Evolutionary conservation across 1,140 invertebrate species (phyloP).

Genomic region (Watersipora subatra): DNA sequence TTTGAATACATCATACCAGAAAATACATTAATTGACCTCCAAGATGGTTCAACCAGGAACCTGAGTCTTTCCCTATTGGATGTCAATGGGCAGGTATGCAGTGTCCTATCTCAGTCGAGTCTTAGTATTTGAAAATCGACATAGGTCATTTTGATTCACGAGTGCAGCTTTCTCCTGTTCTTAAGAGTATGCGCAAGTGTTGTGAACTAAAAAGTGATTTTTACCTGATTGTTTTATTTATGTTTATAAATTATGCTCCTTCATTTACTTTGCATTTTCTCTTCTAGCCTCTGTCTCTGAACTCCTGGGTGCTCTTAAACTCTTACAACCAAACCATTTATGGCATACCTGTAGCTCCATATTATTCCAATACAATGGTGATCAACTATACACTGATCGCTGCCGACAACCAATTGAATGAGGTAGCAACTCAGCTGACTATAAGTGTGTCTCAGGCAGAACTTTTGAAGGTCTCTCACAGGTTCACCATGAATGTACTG

Average conservation of each 20-base stretch:
- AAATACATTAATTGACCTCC: constrained; percentile 64
- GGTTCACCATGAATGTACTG: background rate
- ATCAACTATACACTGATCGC: constrained; percentile 10
- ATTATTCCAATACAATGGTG: background rate
- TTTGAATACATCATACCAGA: constrained; percentile 50
- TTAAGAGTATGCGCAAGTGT: no score
- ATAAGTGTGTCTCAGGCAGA: background rate
- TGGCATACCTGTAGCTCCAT: constrained; percentile 29
- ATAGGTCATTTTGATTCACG: no score
- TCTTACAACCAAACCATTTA: constrained; percentile 59
- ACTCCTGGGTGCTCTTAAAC: constrained; percentile 75
- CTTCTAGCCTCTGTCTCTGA: constrained; percentile 47
- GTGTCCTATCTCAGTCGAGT: no score
- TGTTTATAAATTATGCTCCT: no score
- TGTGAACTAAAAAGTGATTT: no score
- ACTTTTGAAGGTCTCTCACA: background rate
- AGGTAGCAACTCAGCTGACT: constrained; percentile 4
- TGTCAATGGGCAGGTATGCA: constrained; percentile 52
- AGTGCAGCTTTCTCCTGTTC: no score
- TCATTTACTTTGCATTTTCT: no score
- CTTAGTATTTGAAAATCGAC: no score
- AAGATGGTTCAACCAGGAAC: constrained; percentile 66
- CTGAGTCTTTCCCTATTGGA: constrained; percentile 54
- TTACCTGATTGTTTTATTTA: no score
- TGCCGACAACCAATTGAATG: constrained; percentile 7